These are phyloP conservation scores for Mythimna albipuncta DNA, from an alignment of 2,888 invertebrate species.

Conservation along the genomic window DNA sequence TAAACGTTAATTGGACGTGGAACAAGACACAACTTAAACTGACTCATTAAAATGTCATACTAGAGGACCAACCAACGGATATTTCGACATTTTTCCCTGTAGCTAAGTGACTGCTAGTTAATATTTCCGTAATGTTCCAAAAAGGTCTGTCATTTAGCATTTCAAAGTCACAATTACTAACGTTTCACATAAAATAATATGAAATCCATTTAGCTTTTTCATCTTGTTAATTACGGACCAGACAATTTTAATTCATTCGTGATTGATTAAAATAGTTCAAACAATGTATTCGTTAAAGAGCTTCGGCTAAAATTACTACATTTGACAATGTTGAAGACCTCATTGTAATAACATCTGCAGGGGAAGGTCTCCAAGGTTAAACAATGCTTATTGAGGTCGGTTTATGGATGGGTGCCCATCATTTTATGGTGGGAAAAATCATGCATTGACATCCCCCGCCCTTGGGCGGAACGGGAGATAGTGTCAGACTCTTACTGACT, in stretches of 20 bases:
- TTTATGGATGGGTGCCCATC: too few relatives aligned
- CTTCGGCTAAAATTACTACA: conserved; percentile 24
- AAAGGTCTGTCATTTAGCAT: conserved; percentile 28
- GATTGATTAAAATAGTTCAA: conserved; percentile 41
- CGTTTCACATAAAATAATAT: conserved; percentile 23
- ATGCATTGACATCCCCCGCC: too few relatives aligned
- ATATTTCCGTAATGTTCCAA: conserved; percentile 41
- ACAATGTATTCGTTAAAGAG: conserved; percentile 18
- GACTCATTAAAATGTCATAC: conserved; percentile 72
- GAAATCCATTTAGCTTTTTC: conserved; percentile 14
- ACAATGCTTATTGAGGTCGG: too few relatives aligned
- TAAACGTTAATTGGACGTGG: conserved; percentile 79
- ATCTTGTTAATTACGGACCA: conserved; percentile 24
- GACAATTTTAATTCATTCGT: conserved; percentile 29
- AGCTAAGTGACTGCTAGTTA: conserved; percentile 54
- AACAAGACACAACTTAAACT: conserved; percentile 70
- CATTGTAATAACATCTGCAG: too few relatives aligned
- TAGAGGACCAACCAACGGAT: conserved; percentile 57
- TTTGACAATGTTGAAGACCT: background rate
- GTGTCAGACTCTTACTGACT: too few relatives aligned
- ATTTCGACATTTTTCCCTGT: conserved; percentile 64
- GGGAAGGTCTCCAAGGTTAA: too few relatives aligned
- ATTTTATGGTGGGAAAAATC: too few relatives aligned
- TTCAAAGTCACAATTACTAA: conserved; percentile 40
- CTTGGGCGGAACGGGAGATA: too few relatives aligned